A percentile compares a stretch with the other conserved stretches of the same genome.
These are phyloP conservation scores for Drosophila pectinifera DNA, from an alignment of 1,140 invertebrate species.

Conservation along the genomic window DNA sequence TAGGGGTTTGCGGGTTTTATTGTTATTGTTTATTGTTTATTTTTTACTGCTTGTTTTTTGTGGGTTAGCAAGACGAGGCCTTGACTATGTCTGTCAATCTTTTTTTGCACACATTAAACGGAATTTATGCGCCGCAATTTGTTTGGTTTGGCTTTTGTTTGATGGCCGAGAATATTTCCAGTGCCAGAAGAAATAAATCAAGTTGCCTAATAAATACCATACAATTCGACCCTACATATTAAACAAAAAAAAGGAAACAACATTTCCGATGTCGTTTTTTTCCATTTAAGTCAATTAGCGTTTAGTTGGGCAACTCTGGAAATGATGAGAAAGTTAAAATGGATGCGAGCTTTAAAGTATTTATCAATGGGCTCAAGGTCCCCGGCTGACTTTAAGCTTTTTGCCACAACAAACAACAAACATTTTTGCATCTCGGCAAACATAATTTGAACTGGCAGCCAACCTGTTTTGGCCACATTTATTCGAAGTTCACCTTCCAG, in stretches of 20 bases:
- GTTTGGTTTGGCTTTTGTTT: constrained; percentile 22
- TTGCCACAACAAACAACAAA: constrained; percentile 15
- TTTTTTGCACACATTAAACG: constrained; percentile 34
- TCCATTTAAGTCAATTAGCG: constrained; percentile 23
- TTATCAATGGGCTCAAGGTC: constrained; percentile 46
- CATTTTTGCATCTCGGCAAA: constrained; percentile 39
- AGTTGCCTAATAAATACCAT: constrained; percentile 24
- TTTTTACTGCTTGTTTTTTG: constrained; percentile 62
- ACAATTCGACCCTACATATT: background rate
- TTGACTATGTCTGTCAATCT: constrained; percentile 58
- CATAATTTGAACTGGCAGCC: constrained; percentile 17
- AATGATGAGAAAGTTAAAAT: constrained; percentile 32
- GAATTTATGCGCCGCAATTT: constrained; percentile 44
- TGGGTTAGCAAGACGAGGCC: constrained; percentile 74
- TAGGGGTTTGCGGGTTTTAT: constrained; percentile 52
- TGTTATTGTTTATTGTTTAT: too few relatives aligned
- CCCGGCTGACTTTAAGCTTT: background rate
- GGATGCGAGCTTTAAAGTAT: constrained; percentile 18
- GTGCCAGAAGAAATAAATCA: constrained; percentile 28
- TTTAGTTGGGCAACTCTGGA: constrained; percentile 20
- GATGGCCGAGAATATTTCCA: constrained; percentile 33
- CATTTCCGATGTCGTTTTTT: constrained; percentile 6
- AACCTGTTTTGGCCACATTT: constrained; percentile 29
- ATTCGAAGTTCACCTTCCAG: constrained; percentile 10
- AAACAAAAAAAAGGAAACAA: constrained; percentile 6